Evolutionary conservation across 2,888 invertebrate species (phyloP).

Genomic region (Troides oblongomaculatus): DNA sequence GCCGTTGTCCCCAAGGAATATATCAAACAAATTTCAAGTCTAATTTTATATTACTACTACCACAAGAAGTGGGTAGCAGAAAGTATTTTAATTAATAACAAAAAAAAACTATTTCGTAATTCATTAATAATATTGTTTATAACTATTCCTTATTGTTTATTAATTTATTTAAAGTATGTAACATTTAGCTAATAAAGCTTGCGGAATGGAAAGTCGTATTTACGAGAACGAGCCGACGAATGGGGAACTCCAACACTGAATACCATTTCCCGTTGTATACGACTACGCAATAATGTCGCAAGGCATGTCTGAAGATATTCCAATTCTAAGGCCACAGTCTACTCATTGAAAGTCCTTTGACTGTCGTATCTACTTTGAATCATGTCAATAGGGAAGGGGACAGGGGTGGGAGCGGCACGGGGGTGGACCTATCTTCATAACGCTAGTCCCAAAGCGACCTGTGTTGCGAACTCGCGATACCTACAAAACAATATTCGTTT

Average conservation of each 20-base stretch:
- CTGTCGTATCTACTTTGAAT: slow-evolving; percentile 26
- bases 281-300: slow-evolving; percentile 21
- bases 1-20: too few species aligned
- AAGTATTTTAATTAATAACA: too few species aligned
- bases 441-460: slow-evolving; percentile 25
- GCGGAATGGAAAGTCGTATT: slow-evolving; percentile 4
- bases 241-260: slow-evolving; percentile 11
- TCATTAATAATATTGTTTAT: too few species aligned
- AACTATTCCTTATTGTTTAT: too few species aligned
- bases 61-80: too few species aligned
- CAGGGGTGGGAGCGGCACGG: too few species aligned
- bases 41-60: too few species aligned
- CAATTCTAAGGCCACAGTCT: slow-evolving; percentile 25
- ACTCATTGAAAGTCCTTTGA: slow-evolving; percentile 27
- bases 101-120: too few species aligned
- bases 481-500: slow-evolving; percentile 58
- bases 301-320: slow-evolving; percentile 26
- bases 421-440: slow-evolving; percentile 17
- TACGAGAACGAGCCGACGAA: slow-evolving; percentile 7
- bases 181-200: background rate
- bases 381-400: slow-evolving; percentile 16
- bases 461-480: slow-evolving; percentile 30
- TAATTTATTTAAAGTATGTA: too few species aligned
- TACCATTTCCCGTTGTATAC: slow-evolving; percentile 23
- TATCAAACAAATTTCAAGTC: too few species aligned